Conservation (phyloP, 2,797 vertebrate species). For the Macroramphosus scolopax region DNA sequence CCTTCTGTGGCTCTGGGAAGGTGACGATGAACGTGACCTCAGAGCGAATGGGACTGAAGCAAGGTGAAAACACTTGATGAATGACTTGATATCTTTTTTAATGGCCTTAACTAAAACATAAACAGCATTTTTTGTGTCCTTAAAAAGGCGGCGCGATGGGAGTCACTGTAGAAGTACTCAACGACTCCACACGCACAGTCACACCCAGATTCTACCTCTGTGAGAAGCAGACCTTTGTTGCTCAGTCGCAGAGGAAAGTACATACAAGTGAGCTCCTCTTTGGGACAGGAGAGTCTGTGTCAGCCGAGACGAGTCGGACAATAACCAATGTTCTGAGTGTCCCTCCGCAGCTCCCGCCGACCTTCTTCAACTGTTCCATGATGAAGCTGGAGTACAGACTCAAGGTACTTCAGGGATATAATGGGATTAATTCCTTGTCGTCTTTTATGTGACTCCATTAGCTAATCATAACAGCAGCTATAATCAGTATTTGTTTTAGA, state of each 20-base stretch:
- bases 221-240: conserved; percentile 72
- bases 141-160: conserved; percentile 58
- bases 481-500: no score
- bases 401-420: conserved; percentile 55
- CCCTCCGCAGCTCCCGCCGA: conserved; percentile 49
- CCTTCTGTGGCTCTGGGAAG: conserved; percentile 67
- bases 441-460: no score
- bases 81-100: not conserved
- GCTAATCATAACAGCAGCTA: no score
- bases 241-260: conserved; percentile 43
- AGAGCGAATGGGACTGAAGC: conserved; percentile 70
- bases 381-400: conserved; percentile 71
- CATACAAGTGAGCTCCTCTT: conserved; percentile 56
- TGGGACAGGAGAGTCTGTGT: conserved; percentile 49
- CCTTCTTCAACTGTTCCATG: conserved; percentile 75
- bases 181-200: conserved; percentile 45
- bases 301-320: conserved; percentile 33
- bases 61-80: conserved; percentile 65
- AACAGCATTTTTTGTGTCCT: not conserved
- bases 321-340: conserved; percentile 54
- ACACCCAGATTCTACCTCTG: conserved; percentile 66
- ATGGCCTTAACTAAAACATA: not conserved
- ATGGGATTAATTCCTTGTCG: no score
- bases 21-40: conserved; percentile 68
- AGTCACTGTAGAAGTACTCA: conserved; percentile 61